Evolutionary conservation across 2,797 vertebrate genomes (phyloP).

Genomic region (Ataeniobius toweri): DNA sequence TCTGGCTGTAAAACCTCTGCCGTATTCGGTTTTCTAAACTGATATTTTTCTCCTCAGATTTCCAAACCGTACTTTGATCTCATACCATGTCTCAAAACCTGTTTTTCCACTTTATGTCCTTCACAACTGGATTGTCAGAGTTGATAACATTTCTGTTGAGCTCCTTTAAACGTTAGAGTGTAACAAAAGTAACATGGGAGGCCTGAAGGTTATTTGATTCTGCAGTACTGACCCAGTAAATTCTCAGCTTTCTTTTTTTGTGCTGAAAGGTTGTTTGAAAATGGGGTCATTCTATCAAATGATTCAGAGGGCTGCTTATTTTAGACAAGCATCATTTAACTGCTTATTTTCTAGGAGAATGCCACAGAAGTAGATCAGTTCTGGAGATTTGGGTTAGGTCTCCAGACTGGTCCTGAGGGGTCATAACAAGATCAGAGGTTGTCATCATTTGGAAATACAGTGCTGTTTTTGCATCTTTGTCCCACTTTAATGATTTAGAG

Average conservation of each 20-base stretch:
- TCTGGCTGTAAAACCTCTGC: neutral
- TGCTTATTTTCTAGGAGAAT: constrained; percentile 33
- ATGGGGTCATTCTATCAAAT: constrained; percentile 49
- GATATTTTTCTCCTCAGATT: neutral
- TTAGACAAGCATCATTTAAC: constrained; percentile 57
- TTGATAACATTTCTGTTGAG: constrained; percentile 2
- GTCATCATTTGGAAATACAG: neutral
- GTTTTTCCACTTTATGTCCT: neutral
- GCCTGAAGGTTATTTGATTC: constrained; percentile 37
- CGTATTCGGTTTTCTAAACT: neutral
- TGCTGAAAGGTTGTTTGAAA: constrained; percentile 45
- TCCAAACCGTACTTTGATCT: constrained; percentile 9
- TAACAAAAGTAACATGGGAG: constrained; percentile 1
- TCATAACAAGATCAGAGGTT: constrained; percentile 2
- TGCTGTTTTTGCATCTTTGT: constrained; percentile 3
- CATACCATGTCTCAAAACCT: neutral
- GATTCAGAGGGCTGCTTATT: constrained; percentile 59
- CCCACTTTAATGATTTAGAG: neutral
- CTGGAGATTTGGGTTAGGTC: constrained; percentile 53
- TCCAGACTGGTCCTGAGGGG: constrained; percentile 17
- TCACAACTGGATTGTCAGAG: constrained; percentile 6
- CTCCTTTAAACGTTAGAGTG: constrained; percentile 19
- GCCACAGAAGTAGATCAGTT: constrained; percentile 51
- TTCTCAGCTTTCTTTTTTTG: constrained; percentile 25
- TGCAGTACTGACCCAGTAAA: constrained; percentile 52